These are phyloP conservation scores for Mormyrops boulengeri DNA, from an alignment of 2,797 vertebrate species.

Conservation along the genomic window DNA sequence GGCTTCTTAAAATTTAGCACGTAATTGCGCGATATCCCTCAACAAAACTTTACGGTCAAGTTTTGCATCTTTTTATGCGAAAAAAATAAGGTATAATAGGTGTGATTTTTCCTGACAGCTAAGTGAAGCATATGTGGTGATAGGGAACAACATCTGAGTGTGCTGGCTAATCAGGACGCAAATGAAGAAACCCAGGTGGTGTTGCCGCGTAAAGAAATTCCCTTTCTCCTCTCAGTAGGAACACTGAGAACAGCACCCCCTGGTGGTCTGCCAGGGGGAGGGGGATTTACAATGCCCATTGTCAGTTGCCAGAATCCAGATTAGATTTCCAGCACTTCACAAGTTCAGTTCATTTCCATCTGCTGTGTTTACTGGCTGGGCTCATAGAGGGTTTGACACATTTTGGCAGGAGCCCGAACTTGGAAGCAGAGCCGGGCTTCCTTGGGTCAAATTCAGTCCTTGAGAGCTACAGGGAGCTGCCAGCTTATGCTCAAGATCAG, in stretches of 20 bases:
- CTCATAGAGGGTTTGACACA: background rate
- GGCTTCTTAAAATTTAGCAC: background rate
- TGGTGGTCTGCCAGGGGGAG: conserved; percentile 31
- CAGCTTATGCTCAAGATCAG: background rate
- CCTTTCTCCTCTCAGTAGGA: conserved; percentile 36
- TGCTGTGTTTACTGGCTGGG: conserved; percentile 46
- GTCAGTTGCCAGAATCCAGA: conserved; percentile 34
- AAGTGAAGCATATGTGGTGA: background rate
- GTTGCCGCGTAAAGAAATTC: conserved; percentile 14
- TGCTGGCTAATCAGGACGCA: background rate
- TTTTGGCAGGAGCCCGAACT: background rate
- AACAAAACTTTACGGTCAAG: background rate
- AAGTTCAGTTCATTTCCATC: conserved; percentile 43
- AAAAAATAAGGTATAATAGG: background rate
- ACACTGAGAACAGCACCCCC: conserved; percentile 33
- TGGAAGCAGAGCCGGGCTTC: background rate
- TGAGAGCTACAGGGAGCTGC: background rate
- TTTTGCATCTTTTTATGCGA: background rate
- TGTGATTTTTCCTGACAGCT: background rate
- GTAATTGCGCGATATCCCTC: background rate
- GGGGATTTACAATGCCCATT: conserved; percentile 27
- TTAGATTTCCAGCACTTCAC: conserved; percentile 32
- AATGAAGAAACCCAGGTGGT: background rate
- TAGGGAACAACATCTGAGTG: background rate
- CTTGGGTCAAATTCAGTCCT: conserved; percentile 8